Evolutionary conservation across 1,140 invertebrate genomes (phyloP).

Genomic region (Artemia franciscana): DNA sequence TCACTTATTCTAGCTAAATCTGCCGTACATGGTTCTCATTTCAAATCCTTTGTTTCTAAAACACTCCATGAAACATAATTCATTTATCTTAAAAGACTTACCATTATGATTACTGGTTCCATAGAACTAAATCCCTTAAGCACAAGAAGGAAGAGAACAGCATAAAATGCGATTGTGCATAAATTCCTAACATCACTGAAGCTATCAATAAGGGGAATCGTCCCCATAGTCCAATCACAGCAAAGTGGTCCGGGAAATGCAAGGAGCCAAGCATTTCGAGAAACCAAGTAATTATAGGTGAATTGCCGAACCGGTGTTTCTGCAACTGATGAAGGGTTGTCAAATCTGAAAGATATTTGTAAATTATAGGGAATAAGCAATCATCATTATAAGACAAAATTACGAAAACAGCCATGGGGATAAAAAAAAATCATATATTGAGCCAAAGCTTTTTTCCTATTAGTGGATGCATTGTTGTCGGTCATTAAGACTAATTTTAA

Average conservation of each 20-base stretch:
- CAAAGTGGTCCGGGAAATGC: slow-evolving; percentile 69
- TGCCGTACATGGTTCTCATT: too few species aligned
- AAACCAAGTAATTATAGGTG: slow-evolving; percentile 76
- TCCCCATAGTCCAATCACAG: slow-evolving; percentile 98
- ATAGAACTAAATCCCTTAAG: slow-evolving; percentile 29
- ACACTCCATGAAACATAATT: too few species aligned
- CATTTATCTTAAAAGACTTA: too few species aligned
- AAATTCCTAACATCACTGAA: slow-evolving; percentile 60
- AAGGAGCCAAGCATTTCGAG: slow-evolving; percentile 71
- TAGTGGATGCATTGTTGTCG: too few species aligned
- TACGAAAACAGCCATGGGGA: not conserved
- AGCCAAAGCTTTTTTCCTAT: too few species aligned
- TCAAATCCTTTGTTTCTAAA: too few species aligned
- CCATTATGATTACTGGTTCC: slow-evolving; percentile 8
- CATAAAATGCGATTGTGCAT: slow-evolving; percentile 48
- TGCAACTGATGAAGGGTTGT: slow-evolving; percentile 71
- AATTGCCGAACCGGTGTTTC: slow-evolving; percentile 52
- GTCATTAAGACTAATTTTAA: too few species aligned
- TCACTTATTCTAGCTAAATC: too few species aligned
- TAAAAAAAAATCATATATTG: not conserved
- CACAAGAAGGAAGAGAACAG: slow-evolving; percentile 32
- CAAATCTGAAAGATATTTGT: slow-evolving; percentile 44
- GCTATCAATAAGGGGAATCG: slow-evolving; percentile 58
- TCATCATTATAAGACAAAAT: not conserved
- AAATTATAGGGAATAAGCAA: slow-evolving; percentile 10